Evolutionary conservation across 2,797 vertebrate species (phyloP), one percentile per base, ranked within the genome.

Genomic region (Coracias cyanogaster): DNA sequence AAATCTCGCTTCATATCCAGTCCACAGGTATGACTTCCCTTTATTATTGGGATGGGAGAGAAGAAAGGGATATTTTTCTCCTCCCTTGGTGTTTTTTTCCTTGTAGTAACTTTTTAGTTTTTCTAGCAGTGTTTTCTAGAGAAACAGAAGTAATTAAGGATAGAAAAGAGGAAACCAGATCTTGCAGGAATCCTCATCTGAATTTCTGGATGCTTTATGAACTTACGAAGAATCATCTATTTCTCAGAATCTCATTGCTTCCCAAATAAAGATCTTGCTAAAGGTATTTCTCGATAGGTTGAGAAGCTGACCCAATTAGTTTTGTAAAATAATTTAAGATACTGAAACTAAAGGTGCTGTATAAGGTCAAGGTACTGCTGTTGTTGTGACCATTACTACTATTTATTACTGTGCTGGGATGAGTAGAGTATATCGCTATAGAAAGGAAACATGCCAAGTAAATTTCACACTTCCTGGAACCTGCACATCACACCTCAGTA

Each of bases 1-100:
- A 96, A 96, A 95, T 93, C 91, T 94, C 77, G 67, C 70, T 93
- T 94, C 67, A 89, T 89, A 90, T 88, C 88, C 58, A 89, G 51
- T 62, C 62, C 62, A 73, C 43, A 93, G 81, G 48, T 95, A 93
- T 54, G 58, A 86, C 82, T 93, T 94, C 31, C 90, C 51, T 94
- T 94, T 77, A 49, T 93, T 92, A 86, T 60, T 73, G 29, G 20
- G 26, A 76, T 83, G 58, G 33, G 41, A 86, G 26, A 85, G 33
- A 19, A 83, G 62, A 55, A 10, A 7, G 17, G n/a, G 33, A 83
- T 73, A 52, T 22, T 58, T 33, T 77, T 91, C 89, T 73, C 24
- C 21, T 82, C 51, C 41, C 28, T 29, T 37, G 45, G 18, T 82
- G 28, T 65, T 54, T 78, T 83, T 62, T 57, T 12, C 12, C 2